These are phyloP conservation scores for Umimayanthus chanpuru DNA, from an alignment of 92 coral and sea anemone genomes.

Conservation along the genomic window DNA sequence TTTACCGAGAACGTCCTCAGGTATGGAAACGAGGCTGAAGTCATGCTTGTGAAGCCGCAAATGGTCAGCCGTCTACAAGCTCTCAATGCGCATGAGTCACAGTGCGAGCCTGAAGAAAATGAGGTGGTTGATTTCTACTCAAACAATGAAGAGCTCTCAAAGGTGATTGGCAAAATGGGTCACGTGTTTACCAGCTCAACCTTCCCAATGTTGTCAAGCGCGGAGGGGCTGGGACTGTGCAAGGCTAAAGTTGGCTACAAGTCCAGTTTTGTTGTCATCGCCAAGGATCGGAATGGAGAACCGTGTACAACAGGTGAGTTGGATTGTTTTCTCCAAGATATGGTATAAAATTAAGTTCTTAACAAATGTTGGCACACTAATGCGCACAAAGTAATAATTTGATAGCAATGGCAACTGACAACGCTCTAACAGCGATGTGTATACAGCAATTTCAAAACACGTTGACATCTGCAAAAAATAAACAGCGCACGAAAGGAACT, in stretches of 20 bases:
- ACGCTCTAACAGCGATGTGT: too few relatives aligned
- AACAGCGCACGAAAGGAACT: too few relatives aligned
- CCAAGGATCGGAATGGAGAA: conserved; percentile 82
- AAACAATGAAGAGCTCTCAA: conserved; percentile 73
- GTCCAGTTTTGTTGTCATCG: conserved; percentile 65
- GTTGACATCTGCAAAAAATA: too few relatives aligned
- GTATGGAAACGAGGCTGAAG: conserved; percentile 95
- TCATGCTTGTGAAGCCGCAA: conserved; percentile 93
- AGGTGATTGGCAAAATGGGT: conserved; percentile 72
- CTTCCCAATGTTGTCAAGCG: conserved; percentile 81
- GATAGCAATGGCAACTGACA: too few relatives aligned
- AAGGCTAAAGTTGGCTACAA: conserved; percentile 80
- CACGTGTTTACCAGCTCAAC: conserved; percentile 77
- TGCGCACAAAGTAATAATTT: too few relatives aligned
- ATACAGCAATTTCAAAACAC: too few relatives aligned
- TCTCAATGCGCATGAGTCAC: conserved; percentile 83
- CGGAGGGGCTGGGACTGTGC: conserved; percentile 76
- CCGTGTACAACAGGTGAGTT: conserved; percentile 65
- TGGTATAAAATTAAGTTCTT: too few relatives aligned
- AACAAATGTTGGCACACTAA: too few relatives aligned
- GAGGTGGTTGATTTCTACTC: conserved; percentile 77
- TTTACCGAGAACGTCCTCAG: conserved; percentile 87
- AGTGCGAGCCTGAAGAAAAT: conserved; percentile 88
- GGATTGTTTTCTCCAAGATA: background rate
- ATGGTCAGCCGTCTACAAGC: conserved; percentile 90